Percentiles rank a stretch among this genome's conserved stretches.
Conservation (phyloP, 2,888 invertebrate genomes). For the Hypena proboscidalis region DNA sequence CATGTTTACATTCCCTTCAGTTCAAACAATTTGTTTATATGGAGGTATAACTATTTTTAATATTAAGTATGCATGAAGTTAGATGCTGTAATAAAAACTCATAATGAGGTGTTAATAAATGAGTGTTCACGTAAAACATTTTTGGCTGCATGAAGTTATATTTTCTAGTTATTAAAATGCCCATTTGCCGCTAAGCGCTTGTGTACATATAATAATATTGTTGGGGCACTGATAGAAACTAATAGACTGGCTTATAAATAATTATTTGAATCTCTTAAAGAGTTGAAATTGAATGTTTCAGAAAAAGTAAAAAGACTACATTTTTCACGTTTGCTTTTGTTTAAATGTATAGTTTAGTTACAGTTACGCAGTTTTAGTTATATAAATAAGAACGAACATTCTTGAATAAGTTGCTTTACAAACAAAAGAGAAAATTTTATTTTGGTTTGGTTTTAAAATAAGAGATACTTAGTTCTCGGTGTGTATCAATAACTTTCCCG, state of each 20-base stretch:
- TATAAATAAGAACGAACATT: slow-evolving; percentile 13
- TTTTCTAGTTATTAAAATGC: slow-evolving; percentile 39
- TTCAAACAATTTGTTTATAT: slow-evolving; percentile 33
- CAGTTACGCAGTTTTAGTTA: slow-evolving; percentile 24
- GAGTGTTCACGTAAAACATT: slow-evolving; percentile 22
- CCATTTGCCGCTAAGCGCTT: slow-evolving; percentile 71
- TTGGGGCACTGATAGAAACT: slow-evolving; percentile 68
- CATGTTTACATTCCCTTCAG: slow-evolving; percentile 42
- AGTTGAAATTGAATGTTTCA: slow-evolving; percentile 50
- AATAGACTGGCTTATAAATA: slow-evolving; percentile 73
- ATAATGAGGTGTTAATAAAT: slow-evolving; percentile 10
- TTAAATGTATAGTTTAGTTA: slow-evolving; percentile 27
- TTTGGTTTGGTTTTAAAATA: slow-evolving; percentile 2
- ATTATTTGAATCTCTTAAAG: slow-evolving; percentile 77
- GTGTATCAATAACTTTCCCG: background rate
- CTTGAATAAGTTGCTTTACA: slow-evolving; percentile 23
- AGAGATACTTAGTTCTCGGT: background rate
- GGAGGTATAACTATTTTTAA: slow-evolving; percentile 33
- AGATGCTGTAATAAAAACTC: slow-evolving; percentile 16
- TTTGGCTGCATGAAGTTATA: slow-evolving; percentile 27
- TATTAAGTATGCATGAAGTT: slow-evolving; percentile 22
- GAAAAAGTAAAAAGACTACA: slow-evolving; percentile 14
- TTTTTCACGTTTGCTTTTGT: slow-evolving; percentile 24
- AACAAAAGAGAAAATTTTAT: slow-evolving; percentile 2
- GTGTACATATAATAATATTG: slow-evolving; percentile 47